A percentile compares a stretch with the other conserved stretches of the same genome.
Evolutionary conservation across 2,797 vertebrate genomes (phyloP).

Genomic region (Cryptoblepharus egeriae): DNA sequence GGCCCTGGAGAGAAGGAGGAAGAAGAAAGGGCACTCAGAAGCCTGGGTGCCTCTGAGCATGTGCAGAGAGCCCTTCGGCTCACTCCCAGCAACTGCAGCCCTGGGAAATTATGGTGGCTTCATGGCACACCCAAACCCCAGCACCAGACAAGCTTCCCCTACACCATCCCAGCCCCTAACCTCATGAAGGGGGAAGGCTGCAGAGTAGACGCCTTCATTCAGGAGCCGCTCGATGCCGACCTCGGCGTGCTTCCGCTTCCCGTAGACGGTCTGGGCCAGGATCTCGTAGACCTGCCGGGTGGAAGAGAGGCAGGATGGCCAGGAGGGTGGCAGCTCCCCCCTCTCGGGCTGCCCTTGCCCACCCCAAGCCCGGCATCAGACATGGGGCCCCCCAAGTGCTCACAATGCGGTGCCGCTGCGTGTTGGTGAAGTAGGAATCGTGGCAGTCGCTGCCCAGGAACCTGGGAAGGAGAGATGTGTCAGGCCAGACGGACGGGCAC

Average conservation of each 20-base stretch:
- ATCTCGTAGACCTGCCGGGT: constrained; percentile 82
- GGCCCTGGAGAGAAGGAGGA: constrained; percentile 67
- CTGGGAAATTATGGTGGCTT: neutral
- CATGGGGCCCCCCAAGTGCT: constrained; percentile 52
- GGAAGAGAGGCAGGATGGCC: neutral
- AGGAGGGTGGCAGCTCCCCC: too few species aligned
- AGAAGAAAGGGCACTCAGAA: accelerated
- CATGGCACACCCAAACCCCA: neutral
- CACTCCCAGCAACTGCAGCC: too few species aligned
- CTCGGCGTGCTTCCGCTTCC: constrained; percentile 81
- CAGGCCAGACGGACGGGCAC: accelerated
- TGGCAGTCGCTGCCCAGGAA: constrained; percentile 80
- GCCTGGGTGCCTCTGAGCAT: too few species aligned
- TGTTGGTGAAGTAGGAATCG: constrained; percentile 81
- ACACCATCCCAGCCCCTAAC: constrained; percentile 49
- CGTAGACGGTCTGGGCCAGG: constrained; percentile 77
- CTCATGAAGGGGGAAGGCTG: constrained; percentile 82
- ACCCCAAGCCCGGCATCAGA: too few species aligned
- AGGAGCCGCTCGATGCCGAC: constrained; percentile 81
- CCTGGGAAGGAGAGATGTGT: constrained; percentile 54
- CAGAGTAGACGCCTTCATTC: constrained; percentile 79
- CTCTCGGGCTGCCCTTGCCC: too few species aligned
- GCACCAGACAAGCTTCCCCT: neutral
- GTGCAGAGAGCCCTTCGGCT: too few species aligned
- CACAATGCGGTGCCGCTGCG: constrained; percentile 81